These are phyloP conservation scores for Istiophorus platypterus DNA, from an alignment of 2,113 vertebrate genomes.

Conservation along the genomic window DNA sequence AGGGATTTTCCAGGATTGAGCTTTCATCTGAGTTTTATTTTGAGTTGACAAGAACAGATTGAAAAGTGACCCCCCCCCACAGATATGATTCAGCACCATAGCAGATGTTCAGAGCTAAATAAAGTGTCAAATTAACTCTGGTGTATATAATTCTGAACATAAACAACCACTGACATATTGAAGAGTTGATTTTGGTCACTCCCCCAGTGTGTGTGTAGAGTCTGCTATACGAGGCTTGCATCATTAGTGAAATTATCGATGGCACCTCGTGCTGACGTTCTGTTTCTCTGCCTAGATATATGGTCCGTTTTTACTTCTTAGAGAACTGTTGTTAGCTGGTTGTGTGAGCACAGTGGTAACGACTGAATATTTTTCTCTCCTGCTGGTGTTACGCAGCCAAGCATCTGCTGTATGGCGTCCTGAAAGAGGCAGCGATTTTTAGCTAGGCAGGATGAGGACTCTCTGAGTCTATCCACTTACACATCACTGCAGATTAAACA, in stretches of 20 bases:
- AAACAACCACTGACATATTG: neutral
- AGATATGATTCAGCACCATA: neutral
- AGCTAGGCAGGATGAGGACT: conserved; percentile 51
- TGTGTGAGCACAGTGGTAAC: conserved; percentile 41
- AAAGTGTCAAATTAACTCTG: neutral
- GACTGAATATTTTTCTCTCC: conserved; percentile 40
- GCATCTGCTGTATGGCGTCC: conserved; percentile 37
- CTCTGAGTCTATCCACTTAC: conserved; percentile 37
- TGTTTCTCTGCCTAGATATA: conserved; percentile 42
- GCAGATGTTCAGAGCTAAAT: neutral
- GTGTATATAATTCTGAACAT: conserved; percentile 1
- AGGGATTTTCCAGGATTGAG: neutral
- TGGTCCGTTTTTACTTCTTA: conserved; percentile 49
- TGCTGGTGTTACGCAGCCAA: conserved; percentile 12
- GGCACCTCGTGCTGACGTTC: neutral
- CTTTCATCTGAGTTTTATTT: neutral
- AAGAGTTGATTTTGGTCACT: conserved; percentile 4
- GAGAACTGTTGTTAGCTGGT: conserved; percentile 57
- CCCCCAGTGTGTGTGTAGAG: conserved; percentile 16
- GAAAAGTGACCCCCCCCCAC: neutral
- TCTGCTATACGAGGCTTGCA: conserved; percentile 31
- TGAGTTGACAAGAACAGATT: conserved; percentile 13
- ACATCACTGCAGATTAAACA: conserved; percentile 57
- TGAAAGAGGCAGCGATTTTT: conserved; percentile 58
- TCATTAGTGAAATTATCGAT: conserved; percentile 32